A percentile compares a stretch with the other conserved stretches of the same genome.
These are phyloP conservation scores for Gonatopus flavifemur DNA, from an alignment of 1,140 invertebrate genomes.

Conservation along the genomic window DNA sequence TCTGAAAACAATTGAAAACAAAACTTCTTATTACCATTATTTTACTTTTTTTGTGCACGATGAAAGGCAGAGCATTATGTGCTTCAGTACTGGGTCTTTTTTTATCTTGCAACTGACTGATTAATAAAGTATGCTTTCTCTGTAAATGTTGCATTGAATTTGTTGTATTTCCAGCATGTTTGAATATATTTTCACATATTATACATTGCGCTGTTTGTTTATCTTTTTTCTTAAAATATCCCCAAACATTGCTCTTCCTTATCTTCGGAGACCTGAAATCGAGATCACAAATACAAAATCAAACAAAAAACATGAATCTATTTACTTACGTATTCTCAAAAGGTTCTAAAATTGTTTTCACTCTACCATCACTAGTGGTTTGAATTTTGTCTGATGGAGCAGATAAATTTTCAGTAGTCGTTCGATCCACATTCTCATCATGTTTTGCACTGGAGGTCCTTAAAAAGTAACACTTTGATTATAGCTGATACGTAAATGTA, in stretches of 20 bases:
- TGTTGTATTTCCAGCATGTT: constrained; percentile 4
- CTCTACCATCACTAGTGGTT: too few species aligned
- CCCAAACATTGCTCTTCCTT: constrained; percentile 1
- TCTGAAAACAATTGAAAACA: background rate
- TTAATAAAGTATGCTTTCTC: background rate
- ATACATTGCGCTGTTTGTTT: background rate
- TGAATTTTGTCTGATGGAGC: too few species aligned
- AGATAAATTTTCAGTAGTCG: too few species aligned
- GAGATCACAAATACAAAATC: too few species aligned
- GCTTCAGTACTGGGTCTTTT: background rate
- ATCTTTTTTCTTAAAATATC: background rate
- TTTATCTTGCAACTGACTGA: background rate
- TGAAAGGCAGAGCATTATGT: background rate
- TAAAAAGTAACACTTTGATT: too few species aligned
- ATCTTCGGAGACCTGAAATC: too few species aligned
- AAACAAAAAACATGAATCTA: too few species aligned
- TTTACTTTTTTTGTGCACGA: background rate
- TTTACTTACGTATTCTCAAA: too few species aligned
- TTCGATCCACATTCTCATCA: too few species aligned
- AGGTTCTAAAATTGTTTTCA: too few species aligned
- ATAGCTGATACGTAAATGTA: too few species aligned
- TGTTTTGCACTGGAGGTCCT: too few species aligned
- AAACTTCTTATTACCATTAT: background rate
- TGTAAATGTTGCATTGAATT: constrained; percentile 2
- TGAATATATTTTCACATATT: constrained; percentile 1